Evolutionary conservation across 2,797 vertebrate genomes (phyloP), one percentile per base, ranked within the genome.

Genomic region (Psittacula derbiana): DNA sequence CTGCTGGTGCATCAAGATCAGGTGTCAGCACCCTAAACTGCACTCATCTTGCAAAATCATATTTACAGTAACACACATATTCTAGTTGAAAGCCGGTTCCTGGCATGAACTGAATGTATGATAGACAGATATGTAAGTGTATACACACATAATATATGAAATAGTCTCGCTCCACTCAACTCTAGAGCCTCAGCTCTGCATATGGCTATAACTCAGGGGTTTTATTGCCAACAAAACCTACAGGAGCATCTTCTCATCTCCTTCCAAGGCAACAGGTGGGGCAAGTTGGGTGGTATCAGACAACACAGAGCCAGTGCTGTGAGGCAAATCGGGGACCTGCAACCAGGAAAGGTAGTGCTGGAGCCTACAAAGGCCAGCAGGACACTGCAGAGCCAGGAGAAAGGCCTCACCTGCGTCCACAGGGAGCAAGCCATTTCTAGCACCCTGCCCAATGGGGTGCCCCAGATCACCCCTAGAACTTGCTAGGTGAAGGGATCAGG

Each of bases 301-400:
- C 23, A 73, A 58, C 61, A 49, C 23, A 24, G 10, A 27, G 46
- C 12, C 36, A n/a, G 18, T 9, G 41, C 28, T 10, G 3, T 10
- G 79, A 41, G 38, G 25, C 14, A 23, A 43, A 60, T 27, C 25
- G 47, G 58, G 24, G 38, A 23, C 61, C 53, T 5, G 40, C 40
- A 71, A 9, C 23, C 33, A 4, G 0, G 11, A 7, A 31, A 18
- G 17, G 25, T 3, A 18, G 16, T 14, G 44, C 43, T 25, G 30
- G 40, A 58, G 40, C 12, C 28, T 9, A 8, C 25, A 11, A 4
- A 46, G 21, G 43, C 16, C 28, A 24, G n/a, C 2, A 1, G 31
- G 43, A 25, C 5, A 2, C 50, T 43, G 33, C 21, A 7, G 61
- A 7, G 1, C 33, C 1, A 0, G 49, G 23, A 66, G 41, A 67